Evolutionary conservation across 2,888 invertebrate genomes (phyloP).

Genomic region (Apamea crenata): DNA sequence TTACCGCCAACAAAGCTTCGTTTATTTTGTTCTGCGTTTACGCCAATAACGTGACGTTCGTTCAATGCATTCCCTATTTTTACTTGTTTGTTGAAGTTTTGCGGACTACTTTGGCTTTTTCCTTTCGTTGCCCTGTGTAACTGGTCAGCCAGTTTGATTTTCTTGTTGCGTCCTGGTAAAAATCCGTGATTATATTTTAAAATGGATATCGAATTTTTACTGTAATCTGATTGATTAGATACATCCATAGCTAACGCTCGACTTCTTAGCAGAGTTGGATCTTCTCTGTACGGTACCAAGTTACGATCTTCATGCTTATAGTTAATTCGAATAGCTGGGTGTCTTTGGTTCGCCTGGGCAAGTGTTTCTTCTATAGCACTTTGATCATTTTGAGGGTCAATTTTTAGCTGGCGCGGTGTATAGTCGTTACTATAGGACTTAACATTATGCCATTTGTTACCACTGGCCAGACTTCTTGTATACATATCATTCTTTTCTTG

Average conservation of each 20-base stretch:
- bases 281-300: constrained; percentile 67
- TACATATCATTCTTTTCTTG: constrained; percentile 73
- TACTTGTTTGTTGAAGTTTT: constrained; percentile 79
- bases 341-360: constrained; percentile 70
- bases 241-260: constrained; percentile 77
- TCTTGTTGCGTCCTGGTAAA: constrained; percentile 71
- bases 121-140: constrained; percentile 33
- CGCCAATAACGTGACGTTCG: constrained; percentile 79
- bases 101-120: constrained; percentile 51
- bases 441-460: constrained; percentile 85
- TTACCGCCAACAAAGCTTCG: constrained; percentile 82
- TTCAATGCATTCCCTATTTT: constrained; percentile 86
- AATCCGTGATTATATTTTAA: constrained; percentile 83
- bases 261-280: constrained; percentile 73
- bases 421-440: constrained; percentile 83
- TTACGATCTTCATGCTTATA: constrained; percentile 76
- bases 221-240: constrained; percentile 77
- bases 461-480: constrained; percentile 76
- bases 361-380: constrained; percentile 67
- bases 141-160: constrained; percentile 59
- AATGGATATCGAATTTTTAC: constrained; percentile 76
- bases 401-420: constrained; percentile 78
- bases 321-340: constrained; percentile 77
- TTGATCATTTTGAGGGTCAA: constrained; percentile 68
- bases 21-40: constrained; percentile 76